Evolutionary conservation across 2,888 invertebrate species (phyloP).

Genomic region (Phaonia tiefii): DNA sequence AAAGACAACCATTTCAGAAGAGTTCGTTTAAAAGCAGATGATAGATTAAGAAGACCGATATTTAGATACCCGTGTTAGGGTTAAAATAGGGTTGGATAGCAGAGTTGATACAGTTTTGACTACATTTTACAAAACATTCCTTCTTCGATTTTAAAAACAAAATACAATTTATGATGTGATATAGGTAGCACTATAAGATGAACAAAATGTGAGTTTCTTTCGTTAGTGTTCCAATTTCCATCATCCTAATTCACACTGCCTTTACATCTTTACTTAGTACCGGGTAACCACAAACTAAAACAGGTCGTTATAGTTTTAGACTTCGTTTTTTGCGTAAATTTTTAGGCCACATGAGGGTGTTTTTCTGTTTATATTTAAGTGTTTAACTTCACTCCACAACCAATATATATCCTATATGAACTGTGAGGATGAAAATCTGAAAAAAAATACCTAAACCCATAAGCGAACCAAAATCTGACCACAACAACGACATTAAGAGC

Average conservation of each 20-base stretch:
- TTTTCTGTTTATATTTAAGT: conserved; percentile 38
- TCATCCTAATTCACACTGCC: not conserved
- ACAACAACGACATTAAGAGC: not conserved
- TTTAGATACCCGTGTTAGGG: too few species aligned
- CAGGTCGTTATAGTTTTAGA: conserved; percentile 29
- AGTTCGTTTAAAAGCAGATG: too few species aligned
- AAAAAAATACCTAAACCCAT: not conserved
- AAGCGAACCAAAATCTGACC: conserved; percentile 21
- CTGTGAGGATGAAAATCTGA: not conserved
- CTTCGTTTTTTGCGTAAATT: conserved; percentile 32
- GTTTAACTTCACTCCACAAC: conserved; percentile 14
- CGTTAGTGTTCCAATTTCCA: not conserved
- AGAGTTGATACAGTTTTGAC: too few species aligned
- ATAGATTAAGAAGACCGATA: too few species aligned
- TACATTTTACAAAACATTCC: too few species aligned
- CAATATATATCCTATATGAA: conserved; percentile 31
- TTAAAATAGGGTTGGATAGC: too few species aligned
- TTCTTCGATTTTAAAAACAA: too few species aligned
- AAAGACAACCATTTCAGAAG: too few species aligned
- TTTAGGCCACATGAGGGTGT: conserved; percentile 51
- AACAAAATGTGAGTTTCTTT: too few species aligned
- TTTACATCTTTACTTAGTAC: conserved; percentile 3
- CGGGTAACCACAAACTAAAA: conserved; percentile 19
- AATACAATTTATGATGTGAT: too few species aligned
- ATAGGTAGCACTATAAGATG: too few species aligned